phyloP scores from a whole-genome alignment of 2,113 vertebrate genomes.

The Argyrosomus japonicus region DNA sequence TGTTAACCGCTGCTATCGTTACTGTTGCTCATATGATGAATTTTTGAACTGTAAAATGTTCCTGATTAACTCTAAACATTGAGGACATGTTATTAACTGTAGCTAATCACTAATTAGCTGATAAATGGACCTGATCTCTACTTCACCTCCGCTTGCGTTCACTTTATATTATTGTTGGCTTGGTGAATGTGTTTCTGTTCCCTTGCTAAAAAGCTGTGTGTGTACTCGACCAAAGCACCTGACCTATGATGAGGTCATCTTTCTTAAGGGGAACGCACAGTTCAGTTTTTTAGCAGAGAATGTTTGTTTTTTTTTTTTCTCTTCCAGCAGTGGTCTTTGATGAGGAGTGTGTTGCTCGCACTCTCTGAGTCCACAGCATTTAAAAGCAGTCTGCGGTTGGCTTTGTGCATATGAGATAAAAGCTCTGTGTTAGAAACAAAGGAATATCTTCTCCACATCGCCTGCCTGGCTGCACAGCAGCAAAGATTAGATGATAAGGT shows the following conservation, averaged over 20 bases:
- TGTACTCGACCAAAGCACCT: conserved; percentile 28
- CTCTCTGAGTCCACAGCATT: conserved; percentile 12
- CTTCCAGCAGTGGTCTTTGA: conserved; percentile 30
- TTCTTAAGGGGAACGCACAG: conserved; percentile 1
- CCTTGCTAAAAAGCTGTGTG: background rate
- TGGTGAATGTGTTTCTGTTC: background rate
- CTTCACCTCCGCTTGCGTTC: background rate
- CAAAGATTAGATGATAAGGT: conserved; percentile 36
- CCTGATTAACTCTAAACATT: background rate
- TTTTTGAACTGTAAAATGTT: conserved; percentile 30
- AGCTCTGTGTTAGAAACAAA: conserved; percentile 15
- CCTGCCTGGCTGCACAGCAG: conserved; percentile 24
- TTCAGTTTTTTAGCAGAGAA: conserved; percentile 21
- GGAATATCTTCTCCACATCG: conserved; percentile 13
- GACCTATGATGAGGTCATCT: conserved; percentile 43
- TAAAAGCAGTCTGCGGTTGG: conserved; percentile 39
- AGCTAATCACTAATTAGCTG: too few relatives aligned
- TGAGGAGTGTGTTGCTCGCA: background rate
- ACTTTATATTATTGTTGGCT: background rate
- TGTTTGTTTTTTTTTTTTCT: conserved; percentile 30
- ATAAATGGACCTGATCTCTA: background rate
- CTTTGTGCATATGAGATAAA: conserved; percentile 54
- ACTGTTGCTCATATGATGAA: background rate
- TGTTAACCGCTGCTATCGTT: background rate
- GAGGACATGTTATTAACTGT: background rate